phyloP scores from a whole-genome alignment of 2,113 vertebrate genomes.

The Heterotilapia buettikoferi region DNA sequence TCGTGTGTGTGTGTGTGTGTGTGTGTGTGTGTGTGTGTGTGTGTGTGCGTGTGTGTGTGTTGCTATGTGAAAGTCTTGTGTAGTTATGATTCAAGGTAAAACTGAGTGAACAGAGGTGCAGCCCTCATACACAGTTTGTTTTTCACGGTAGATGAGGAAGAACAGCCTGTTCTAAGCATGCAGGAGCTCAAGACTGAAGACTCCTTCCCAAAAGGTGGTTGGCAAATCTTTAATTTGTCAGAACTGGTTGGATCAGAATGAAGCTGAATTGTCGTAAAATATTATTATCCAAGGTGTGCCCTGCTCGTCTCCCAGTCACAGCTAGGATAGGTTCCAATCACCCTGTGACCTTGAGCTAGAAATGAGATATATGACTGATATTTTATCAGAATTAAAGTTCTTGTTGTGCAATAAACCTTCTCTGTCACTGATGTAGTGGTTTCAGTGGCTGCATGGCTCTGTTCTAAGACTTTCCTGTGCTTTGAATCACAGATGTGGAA shows the following conservation, averaged over 20 bases:
- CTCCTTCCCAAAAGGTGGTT: neutral
- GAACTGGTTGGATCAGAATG: neutral
- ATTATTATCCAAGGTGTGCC: neutral
- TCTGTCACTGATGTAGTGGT: neutral
- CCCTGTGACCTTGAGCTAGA: neutral
- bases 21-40: neutral
- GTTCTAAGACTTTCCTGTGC: neutral
- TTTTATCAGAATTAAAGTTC: neutral
- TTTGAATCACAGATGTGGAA: neutral
- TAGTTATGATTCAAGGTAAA: constrained; percentile 11
- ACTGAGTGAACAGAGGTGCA: neutral
- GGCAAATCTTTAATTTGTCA: neutral
- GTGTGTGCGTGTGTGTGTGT: neutral
- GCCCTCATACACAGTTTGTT: neutral
- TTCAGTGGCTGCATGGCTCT: neutral
- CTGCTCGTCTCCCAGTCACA: neutral
- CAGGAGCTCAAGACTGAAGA: neutral
- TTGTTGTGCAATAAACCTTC: neutral
- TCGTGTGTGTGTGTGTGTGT: neutral
- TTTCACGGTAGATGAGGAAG: neutral
- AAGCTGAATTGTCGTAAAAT: neutral
- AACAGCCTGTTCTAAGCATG: neutral
- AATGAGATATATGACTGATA: neutral
- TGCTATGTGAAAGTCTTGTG: neutral
- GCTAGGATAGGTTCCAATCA: neutral